Conservation (phyloP, 1,140 invertebrate species). For the Amphibalanus amphitrite region DNA sequence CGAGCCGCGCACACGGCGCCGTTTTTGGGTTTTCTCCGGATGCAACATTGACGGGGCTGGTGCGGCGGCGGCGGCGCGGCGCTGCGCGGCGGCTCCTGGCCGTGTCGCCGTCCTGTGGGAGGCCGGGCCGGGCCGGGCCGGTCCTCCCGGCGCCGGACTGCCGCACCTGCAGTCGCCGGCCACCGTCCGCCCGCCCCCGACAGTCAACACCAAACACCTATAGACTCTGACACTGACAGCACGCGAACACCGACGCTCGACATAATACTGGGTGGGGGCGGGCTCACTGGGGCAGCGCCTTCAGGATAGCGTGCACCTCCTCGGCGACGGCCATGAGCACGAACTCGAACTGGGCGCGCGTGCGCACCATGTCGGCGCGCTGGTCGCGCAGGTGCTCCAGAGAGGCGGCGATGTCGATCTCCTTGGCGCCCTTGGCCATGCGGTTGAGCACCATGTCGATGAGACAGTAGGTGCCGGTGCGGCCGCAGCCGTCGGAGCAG, state of each 20-base stretch:
- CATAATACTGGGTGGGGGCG: constrained; percentile 1
- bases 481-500: constrained; percentile 91
- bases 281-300: constrained; percentile 55
- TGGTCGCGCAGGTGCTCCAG: constrained; percentile 97
- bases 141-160: too few relatives aligned
- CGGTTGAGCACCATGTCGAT: constrained; percentile 97
- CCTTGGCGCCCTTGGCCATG: constrained; percentile 95
- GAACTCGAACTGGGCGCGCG: constrained; percentile 93
- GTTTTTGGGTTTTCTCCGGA: neutral
- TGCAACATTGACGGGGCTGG: too few relatives aligned
- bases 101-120: too few relatives aligned
- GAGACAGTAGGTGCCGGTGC: constrained; percentile 90
- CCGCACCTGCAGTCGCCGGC: too few relatives aligned
- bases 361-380: constrained; percentile 34
- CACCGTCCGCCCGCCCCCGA: too few relatives aligned
- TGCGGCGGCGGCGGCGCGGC: too few relatives aligned
- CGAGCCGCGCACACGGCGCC: neutral
- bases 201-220: too few relatives aligned
- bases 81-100: too few relatives aligned
- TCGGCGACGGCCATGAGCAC: constrained; percentile 93
- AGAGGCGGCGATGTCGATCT: constrained; percentile 96
- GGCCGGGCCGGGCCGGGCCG: too few relatives aligned
- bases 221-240: neutral
- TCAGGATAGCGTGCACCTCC: constrained; percentile 79
- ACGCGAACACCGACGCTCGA: neutral